A percentile compares a stretch with the other conserved stretches of the same genome.
Evolutionary conservation across 1,140 invertebrate genomes (phyloP).

Genomic region (Maconellicoccus hirsutus): DNA sequence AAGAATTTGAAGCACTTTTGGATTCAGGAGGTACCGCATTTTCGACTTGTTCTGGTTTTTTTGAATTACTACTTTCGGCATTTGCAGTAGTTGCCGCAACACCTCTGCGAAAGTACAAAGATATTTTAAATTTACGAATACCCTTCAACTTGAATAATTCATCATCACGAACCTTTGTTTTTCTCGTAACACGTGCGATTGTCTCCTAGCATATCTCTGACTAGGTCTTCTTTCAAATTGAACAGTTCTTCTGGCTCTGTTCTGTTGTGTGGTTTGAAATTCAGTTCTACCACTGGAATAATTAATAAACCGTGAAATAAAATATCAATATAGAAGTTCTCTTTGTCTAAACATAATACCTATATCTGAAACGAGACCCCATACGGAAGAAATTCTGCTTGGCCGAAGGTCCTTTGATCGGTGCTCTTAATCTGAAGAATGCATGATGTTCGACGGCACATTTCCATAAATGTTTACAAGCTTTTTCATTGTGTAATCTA

Average conservation of each 20-base stretch:
- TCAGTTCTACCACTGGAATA: constrained; percentile 74
- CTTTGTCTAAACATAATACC: constrained; percentile 41
- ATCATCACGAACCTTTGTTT: constrained; percentile 35
- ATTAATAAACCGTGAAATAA: constrained; percentile 23
- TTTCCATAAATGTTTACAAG: constrained; percentile 99
- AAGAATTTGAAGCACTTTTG: neutral
- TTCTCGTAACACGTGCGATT: constrained; percentile 69
- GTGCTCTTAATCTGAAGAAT: constrained; percentile 88
- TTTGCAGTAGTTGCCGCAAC: neutral
- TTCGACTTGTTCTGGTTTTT: neutral
- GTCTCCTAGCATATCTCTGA: constrained; percentile 83
- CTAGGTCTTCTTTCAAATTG: constrained; percentile 92
- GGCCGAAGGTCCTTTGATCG: constrained; percentile 75
- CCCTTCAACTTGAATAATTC: too few relatives aligned
- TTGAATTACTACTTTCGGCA: neutral
- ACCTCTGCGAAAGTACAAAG: neutral
- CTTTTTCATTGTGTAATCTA: constrained; percentile 85
- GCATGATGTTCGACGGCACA: constrained; percentile 98
- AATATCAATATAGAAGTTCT: neutral
- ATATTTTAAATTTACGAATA: constrained; percentile 4
- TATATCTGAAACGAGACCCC: constrained; percentile 91
- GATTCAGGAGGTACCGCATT: neutral
- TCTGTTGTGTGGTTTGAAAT: constrained; percentile 86
- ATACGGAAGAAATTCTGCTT: constrained; percentile 94
- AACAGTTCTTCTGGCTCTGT: constrained; percentile 74